A percentile compares a stretch with the other conserved stretches of the same genome.
Evolutionary conservation across 2,797 vertebrate species (phyloP).

Genomic region (Neoniphon sammara): DNA sequence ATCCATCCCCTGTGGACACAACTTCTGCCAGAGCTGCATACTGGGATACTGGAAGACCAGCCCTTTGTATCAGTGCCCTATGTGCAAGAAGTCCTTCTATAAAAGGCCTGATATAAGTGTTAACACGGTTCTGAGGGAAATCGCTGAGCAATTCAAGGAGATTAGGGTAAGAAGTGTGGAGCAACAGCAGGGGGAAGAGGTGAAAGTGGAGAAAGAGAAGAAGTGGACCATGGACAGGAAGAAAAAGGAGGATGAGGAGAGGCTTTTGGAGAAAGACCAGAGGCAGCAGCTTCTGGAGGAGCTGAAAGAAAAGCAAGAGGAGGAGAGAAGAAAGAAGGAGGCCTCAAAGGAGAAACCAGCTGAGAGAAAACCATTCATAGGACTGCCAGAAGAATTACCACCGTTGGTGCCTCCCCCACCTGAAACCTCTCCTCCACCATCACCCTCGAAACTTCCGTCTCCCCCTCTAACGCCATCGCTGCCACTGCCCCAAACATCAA

Average conservation of each 20-base stretch:
- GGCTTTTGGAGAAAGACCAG: constrained; percentile 64
- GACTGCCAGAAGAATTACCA: constrained; percentile 57
- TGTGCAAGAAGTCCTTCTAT: constrained; percentile 86
- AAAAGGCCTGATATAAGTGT: constrained; percentile 84
- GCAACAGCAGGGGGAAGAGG: constrained; percentile 15
- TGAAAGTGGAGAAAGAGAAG: constrained; percentile 23
- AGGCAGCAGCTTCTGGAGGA: constrained; percentile 67
- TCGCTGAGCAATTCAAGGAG: constrained; percentile 85
- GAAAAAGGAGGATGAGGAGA: constrained; percentile 71
- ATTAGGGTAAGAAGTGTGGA: constrained; percentile 65
- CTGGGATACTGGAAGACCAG: constrained; percentile 84
- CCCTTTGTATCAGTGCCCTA: constrained; percentile 82
- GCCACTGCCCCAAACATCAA: constrained; percentile 25
- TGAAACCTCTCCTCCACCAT: constrained; percentile 23
- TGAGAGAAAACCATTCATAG: constrained; percentile 20
- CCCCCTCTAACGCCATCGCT: background rate
- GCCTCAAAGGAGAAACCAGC: constrained; percentile 28
- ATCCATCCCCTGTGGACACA: constrained; percentile 87
- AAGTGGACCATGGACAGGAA: constrained; percentile 63
- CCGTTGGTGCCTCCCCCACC: constrained; percentile 56
- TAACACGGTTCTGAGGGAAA: constrained; percentile 85
- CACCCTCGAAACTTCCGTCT: background rate
- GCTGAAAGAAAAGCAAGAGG: constrained; percentile 63
- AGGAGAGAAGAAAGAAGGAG: constrained; percentile 43
- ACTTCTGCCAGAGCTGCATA: constrained; percentile 86